These are phyloP conservation scores for Sebastes vulpes DNA, from an alignment of 2,797 vertebrate genomes.

Conservation along the genomic window DNA sequence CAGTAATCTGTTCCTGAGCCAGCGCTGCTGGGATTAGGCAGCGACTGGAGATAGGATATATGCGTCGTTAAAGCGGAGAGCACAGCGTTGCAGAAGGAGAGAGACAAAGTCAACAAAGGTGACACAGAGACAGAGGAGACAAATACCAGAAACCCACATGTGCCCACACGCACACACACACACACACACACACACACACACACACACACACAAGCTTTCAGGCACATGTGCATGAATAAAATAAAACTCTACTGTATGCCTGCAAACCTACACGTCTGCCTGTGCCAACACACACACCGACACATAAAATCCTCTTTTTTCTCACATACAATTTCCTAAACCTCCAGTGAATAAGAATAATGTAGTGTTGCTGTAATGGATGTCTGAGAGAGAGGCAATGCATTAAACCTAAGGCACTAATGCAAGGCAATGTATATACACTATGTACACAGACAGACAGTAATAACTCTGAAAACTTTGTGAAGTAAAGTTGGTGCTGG, in stretches of 20 bases:
- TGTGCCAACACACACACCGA: background rate
- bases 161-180: background rate
- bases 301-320: conserved; percentile 40
- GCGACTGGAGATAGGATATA: conserved; percentile 84
- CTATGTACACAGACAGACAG: background rate
- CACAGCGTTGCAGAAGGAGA: conserved; percentile 63
- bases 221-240: conserved; percentile 46
- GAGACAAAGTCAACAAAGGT: conserved; percentile 86
- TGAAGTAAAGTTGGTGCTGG: conserved; percentile 6
- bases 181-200: background rate
- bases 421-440: conserved; percentile 32
- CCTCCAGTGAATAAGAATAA: conserved; percentile 61
- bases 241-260: conserved; percentile 17
- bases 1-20: conserved; percentile 87
- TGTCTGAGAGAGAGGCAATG: conserved; percentile 34
- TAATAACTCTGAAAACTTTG: conserved; percentile 29
- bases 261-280: conserved; percentile 23
- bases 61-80: conserved; percentile 85
- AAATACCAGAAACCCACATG: conserved; percentile 52
- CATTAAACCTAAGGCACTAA: conserved; percentile 43
- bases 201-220: background rate
- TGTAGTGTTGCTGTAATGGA: conserved; percentile 50
- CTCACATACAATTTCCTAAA: conserved; percentile 48
- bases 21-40: conserved; percentile 86
- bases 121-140: conserved; percentile 65